Conservation (phyloP, 2,888 invertebrate genomes). For the Orchestes rusci region DNA sequence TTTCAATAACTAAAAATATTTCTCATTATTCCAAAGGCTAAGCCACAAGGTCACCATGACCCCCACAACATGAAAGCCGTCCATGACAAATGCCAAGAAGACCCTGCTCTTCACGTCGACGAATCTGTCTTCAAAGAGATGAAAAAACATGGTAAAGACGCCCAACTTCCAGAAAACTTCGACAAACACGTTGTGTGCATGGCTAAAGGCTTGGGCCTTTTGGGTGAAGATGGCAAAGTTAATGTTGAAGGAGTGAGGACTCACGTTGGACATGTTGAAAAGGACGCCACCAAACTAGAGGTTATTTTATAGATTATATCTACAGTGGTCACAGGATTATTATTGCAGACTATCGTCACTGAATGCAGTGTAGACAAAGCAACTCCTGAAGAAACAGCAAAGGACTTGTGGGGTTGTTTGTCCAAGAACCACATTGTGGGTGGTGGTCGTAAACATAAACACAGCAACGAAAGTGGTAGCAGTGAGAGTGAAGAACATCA, state of each 20-base stretch:
- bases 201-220: conserved; percentile 6
- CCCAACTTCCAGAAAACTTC: conserved; percentile 8
- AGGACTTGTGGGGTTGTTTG: conserved; percentile 10
- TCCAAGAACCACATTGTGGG: conserved; percentile 9
- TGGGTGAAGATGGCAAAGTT: conserved; percentile 11
- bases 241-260: conserved; percentile 12
- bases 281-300: conserved; percentile 5
- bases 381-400: conserved; percentile 9
- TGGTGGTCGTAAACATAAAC: not conserved
- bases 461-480: not conserved
- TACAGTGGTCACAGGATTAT: too few relatives aligned
- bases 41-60: not conserved
- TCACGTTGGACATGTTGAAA: conserved; percentile 11
- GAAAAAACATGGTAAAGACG: not conserved
- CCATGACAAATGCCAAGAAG: conserved; percentile 12
- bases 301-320: too few relatives aligned
- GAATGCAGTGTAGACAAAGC: conserved; percentile 12
- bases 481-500: conserved; percentile 2
- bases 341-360: conserved; percentile 3
- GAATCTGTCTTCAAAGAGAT: conserved; percentile 6
- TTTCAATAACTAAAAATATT: not conserved
- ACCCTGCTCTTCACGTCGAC: conserved; percentile 9
- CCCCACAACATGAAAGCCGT: conserved; percentile 7
- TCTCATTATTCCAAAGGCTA: not conserved
- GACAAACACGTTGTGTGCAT: conserved; percentile 13